Percentiles rank a stretch among this genome's conserved stretches.
Evolutionary conservation across 2,888 invertebrate genomes (phyloP).

Genomic region (Isotomurus palustris): DNA sequence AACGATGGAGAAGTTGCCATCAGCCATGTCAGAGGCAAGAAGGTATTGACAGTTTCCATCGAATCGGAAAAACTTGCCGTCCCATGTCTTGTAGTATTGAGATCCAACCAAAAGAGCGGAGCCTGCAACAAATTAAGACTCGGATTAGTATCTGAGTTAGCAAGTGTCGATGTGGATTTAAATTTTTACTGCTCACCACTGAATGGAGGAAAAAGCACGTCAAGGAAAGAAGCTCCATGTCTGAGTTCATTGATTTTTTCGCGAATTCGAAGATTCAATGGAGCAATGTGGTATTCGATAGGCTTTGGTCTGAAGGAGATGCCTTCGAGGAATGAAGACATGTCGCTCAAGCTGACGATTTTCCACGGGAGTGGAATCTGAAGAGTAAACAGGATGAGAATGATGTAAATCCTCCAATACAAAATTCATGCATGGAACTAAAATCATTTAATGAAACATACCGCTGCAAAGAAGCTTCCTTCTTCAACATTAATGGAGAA

Average conservation of each 20-base stretch:
- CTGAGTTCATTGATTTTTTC: constrained; percentile 35
- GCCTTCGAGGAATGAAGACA: constrained; percentile 55
- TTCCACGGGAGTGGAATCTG: constrained; percentile 52
- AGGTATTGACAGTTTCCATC: constrained; percentile 78
- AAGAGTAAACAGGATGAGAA: constrained; percentile 32
- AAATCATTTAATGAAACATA: constrained; percentile 4
- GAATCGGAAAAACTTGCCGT: constrained; percentile 73
- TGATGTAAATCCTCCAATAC: too few relatives aligned
- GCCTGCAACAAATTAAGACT: constrained; percentile 52
- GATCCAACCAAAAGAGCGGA: constrained; percentile 70
- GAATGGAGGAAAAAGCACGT: constrained; percentile 62
- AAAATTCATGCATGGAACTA: background rate
- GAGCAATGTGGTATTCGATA: constrained; percentile 56
- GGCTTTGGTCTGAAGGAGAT: constrained; percentile 16
- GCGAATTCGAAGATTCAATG: constrained; percentile 27
- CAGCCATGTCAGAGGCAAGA: constrained; percentile 73
- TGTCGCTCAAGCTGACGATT: constrained; percentile 55
- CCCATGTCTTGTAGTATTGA: constrained; percentile 83
- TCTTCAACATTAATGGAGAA: constrained; percentile 48
- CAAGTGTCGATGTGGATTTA: background rate
- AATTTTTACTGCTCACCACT: constrained; percentile 53
- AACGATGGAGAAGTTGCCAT: constrained; percentile 79
- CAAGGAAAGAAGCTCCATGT: constrained; percentile 46
- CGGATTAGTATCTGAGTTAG: background rate
- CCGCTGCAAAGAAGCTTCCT: constrained; percentile 49